Evolutionary conservation across 2,113 vertebrate genomes (phyloP), one percentile per base, ranked within the genome.

Genomic region (Sterna hirundo): DNA sequence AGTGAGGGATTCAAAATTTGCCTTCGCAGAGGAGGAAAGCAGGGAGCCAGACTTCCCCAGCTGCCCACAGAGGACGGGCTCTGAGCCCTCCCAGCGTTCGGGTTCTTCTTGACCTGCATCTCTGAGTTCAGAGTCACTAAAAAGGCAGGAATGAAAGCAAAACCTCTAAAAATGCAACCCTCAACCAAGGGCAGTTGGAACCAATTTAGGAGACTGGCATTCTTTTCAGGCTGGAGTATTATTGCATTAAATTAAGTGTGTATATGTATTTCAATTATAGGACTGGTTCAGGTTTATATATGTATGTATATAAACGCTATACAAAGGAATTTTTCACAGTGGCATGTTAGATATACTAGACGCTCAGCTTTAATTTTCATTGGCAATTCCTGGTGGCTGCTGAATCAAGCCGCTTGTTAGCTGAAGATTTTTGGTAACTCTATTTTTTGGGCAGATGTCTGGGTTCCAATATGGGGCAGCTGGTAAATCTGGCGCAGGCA

Each of bases 161-260:
- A 85, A 38, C 32, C n/a, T 55, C 86, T 40, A 30, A 40, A 58
- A 84, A 85, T 29, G 55, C 42, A 15, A 13, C 60, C 34, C 22
- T 66, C 42, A 22, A 54, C 71, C 62, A 5, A 77, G 58, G 71
- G 90, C 96, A 93, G 72, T 83, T 93, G 93, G 93, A 86, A 94
- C 44, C 38, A 32, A 81, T 84, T 95, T 83, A 57, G 68, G 38
- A 83, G 52, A 4, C 13, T 3, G 1, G 62, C 75, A 61, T 85
- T 90, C 78, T 83, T 90, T 85, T 80, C 88, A 40, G 38, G 76
- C 40, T 29, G 54, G 84, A 78, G 75, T 44, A 79, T 71, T 52
- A 64, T 14, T 42, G 84, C 94, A 90, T 93, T 86, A 49, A 60
- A n/a, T 29, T 58, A 54, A 11, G 11, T 0, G 19, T 12, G 40